phyloP scores from a whole-genome alignment of 35 echinoderm and acorn worm species.

The Antedon bifida region DNA sequence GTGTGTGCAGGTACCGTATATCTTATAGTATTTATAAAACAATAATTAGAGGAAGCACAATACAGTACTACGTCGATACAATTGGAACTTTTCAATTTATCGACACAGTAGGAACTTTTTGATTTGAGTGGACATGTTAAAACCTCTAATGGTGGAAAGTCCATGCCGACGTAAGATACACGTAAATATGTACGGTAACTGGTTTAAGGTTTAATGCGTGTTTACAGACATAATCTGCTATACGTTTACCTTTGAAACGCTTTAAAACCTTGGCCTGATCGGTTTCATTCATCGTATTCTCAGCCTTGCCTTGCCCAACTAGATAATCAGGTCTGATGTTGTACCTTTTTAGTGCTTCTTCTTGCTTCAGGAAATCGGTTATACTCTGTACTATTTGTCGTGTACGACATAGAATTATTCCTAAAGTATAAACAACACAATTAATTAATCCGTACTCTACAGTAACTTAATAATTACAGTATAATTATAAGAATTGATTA shows the following conservation, averaged over 20 bases:
- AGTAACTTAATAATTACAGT: not conserved
- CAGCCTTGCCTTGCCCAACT: slow-evolving; percentile 29
- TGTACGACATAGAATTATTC: slow-evolving; percentile 36
- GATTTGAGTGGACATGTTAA: too few relatives aligned
- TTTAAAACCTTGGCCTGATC: slow-evolving; percentile 29
- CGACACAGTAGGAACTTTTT: too few relatives aligned
- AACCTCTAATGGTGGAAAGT: too few relatives aligned
- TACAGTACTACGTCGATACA: too few relatives aligned
- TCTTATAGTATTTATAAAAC: too few relatives aligned
- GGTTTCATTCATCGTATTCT: slow-evolving; percentile 14
- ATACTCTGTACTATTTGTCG: slow-evolving; percentile 18
- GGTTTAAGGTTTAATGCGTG: too few relatives aligned
- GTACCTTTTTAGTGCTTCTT: not conserved
- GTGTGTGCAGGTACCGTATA: too few relatives aligned
- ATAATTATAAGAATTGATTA: not conserved
- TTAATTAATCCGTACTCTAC: not conserved
- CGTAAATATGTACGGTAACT: too few relatives aligned
- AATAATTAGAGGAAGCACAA: too few relatives aligned
- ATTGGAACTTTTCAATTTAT: too few relatives aligned
- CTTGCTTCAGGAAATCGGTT: slow-evolving; percentile 16
- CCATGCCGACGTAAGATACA: too few relatives aligned
- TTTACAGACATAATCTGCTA: too few relatives aligned
- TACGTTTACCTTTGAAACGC: slow-evolving; percentile 38
- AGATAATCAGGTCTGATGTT: slow-evolving; percentile 7
- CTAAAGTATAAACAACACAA: not conserved